Evolutionary conservation across 2,113 vertebrate genomes (phyloP).

Genomic region (Pseudopipra pipra): DNA sequence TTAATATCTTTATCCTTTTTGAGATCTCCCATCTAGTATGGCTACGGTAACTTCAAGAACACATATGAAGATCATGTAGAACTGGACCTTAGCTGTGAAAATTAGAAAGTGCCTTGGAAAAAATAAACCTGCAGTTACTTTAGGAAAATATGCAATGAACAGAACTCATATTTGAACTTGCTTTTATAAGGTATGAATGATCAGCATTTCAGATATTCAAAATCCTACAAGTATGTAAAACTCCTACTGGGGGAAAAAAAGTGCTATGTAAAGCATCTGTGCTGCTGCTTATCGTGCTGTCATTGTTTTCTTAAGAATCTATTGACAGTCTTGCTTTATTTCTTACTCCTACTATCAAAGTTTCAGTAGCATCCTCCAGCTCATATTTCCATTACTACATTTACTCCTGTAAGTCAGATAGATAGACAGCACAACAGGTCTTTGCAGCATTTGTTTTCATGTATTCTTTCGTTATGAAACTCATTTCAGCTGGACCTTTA

Average conservation of each 20-base stretch:
- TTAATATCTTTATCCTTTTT: neutral
- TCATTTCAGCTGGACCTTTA: constrained; percentile 17
- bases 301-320: neutral
- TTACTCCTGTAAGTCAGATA: neutral
- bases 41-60: neutral
- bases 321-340: neutral
- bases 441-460: constrained; percentile 6
- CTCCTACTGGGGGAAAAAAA: neutral
- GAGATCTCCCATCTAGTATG: neutral
- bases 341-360: neutral
- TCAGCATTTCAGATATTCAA: neutral
- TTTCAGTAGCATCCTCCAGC: neutral
- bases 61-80: neutral
- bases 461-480: constrained; percentile 13
- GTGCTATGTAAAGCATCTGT: neutral
- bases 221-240: neutral
- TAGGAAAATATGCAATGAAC: neutral
- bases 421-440: neutral
- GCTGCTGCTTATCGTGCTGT: neutral
- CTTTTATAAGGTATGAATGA: neutral
- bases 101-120: neutral
- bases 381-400: neutral
- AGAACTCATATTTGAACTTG: neutral
- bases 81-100: neutral
- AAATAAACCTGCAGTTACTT: neutral